A percentile compares a stretch with the other conserved stretches of the same genome.
phyloP scores from a whole-genome alignment of 2,797 vertebrate genomes.

The Schizopygopsis pylzovi region DNA sequence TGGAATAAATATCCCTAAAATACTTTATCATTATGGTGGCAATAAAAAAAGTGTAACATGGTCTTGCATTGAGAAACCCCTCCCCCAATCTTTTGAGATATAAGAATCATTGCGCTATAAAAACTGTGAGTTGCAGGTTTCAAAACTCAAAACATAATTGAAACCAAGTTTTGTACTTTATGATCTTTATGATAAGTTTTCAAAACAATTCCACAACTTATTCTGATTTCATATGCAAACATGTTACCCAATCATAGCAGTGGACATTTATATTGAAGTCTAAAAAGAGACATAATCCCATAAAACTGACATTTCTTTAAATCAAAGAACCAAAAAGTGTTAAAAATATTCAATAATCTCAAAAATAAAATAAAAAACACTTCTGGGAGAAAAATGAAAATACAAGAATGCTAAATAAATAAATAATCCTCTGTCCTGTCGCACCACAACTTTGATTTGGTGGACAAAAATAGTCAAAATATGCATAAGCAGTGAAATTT shows the following conservation, averaged over 20 bases:
- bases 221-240: background rate
- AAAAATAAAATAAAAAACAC: background rate
- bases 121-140: too few species aligned
- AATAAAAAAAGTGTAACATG: too few species aligned
- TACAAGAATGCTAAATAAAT: background rate
- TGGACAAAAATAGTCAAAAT: background rate
- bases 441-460: background rate
- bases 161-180: background rate
- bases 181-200: background rate
- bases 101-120: too few species aligned
- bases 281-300: background rate
- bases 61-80: too few species aligned
- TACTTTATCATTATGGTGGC: too few species aligned
- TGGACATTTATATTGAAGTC: background rate
- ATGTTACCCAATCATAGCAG: background rate
- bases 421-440: background rate
- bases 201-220: background rate
- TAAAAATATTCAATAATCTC: background rate
- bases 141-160: background rate
- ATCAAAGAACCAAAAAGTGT: background rate
- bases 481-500: background rate
- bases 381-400: background rate
- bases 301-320: background rate
- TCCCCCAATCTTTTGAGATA: too few species aligned
- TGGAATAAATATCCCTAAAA: too few species aligned